phyloP scores from a whole-genome alignment of 2,888 invertebrate genomes.

The Eucriotettix oculatus region DNA sequence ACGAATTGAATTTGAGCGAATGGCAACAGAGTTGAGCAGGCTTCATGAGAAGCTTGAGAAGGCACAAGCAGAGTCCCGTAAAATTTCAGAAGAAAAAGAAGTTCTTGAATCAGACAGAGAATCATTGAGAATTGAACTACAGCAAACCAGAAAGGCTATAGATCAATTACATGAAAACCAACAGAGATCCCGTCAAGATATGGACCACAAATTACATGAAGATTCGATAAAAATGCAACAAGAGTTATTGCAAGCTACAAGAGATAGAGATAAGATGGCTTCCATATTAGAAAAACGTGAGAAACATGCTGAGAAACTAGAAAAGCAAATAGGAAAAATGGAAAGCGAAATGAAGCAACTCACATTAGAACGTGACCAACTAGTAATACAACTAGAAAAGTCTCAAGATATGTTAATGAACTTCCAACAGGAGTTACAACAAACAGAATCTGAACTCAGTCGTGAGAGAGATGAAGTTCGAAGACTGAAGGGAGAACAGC shows the following conservation, averaged over 20 bases:
- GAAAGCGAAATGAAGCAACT: conserved; percentile 75
- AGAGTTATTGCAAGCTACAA: conserved; percentile 50
- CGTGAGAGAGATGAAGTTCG: conserved; percentile 64
- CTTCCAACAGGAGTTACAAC: conserved; percentile 79
- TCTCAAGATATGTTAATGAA: conserved; percentile 85
- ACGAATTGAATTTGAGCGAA: conserved; percentile 69
- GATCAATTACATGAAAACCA: conserved; percentile 39
- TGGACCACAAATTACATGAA: conserved; percentile 53
- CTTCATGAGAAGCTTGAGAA: conserved; percentile 67
- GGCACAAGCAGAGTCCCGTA: conserved; percentile 30
- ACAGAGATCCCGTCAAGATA: conserved; percentile 29
- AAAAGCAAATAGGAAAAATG: conserved; percentile 69
- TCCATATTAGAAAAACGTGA: conserved; percentile 62
- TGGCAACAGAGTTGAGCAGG: conserved; percentile 64
- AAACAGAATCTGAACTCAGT: conserved; percentile 66
- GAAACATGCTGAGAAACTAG: conserved; percentile 61
- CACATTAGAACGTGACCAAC: conserved; percentile 69
- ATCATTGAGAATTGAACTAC: conserved; percentile 47
- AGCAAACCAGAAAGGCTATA: conserved; percentile 42
- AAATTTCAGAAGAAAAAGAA: conserved; percentile 40
- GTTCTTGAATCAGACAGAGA: conserved; percentile 60
- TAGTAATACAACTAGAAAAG: conserved; percentile 78
- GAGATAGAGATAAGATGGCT: conserved; percentile 63
- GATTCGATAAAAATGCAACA: conserved; percentile 55
- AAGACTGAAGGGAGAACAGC: conserved; percentile 37